These are phyloP conservation scores for Deroptyus accipitrinus DNA, from an alignment of 2,113 vertebrate species.

Conservation along the genomic window DNA sequence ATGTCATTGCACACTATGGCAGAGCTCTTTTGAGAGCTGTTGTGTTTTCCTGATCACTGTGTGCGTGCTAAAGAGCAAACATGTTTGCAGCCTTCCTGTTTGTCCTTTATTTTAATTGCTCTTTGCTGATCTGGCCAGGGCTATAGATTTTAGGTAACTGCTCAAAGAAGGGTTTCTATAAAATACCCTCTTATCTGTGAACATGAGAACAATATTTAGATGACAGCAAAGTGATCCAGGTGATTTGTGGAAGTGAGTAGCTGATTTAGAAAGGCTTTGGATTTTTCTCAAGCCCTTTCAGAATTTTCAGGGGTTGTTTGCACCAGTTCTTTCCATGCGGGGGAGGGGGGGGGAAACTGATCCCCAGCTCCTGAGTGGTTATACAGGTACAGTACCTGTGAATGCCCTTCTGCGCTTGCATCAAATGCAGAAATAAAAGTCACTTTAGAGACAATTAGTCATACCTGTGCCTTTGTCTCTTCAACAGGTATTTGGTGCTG, in stretches of 20 bases:
- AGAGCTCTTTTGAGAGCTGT: not conserved
- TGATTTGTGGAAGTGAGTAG: not conserved
- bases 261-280: not conserved
- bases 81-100: not conserved
- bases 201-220: not conserved
- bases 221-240: not conserved
- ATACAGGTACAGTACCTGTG: not conserved
- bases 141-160: not conserved
- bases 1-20: rapidly evolving
- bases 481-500: not conserved
- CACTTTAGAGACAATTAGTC: not conserved
- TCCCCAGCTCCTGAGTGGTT: not conserved
- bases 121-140: not conserved
- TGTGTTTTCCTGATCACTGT: not conserved
- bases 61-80: not conserved
- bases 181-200: not conserved
- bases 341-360: not conserved
- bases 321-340: not conserved
- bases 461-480: not conserved
- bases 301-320: not conserved
- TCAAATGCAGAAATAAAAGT: not conserved
- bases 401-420: not conserved
- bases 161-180: not conserved
- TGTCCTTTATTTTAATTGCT: not conserved
- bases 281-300: not conserved